A percentile compares a stretch with the other conserved stretches of the same genome.
Conservation (phyloP, 2,113 vertebrate genomes). For the Poeciliopsis prolifica region DNA sequence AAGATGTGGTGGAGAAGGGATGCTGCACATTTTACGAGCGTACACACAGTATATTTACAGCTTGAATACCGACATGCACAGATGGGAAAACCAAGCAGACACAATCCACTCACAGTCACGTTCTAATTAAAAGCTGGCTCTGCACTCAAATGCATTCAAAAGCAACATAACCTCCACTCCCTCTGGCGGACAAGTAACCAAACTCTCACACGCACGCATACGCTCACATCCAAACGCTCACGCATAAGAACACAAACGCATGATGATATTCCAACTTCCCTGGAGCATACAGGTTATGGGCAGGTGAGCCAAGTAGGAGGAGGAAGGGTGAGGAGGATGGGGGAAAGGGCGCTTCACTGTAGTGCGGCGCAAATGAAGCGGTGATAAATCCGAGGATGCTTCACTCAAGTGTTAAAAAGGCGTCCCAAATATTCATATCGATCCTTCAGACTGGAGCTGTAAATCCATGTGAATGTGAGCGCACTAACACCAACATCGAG, state of each 20-base stretch:
- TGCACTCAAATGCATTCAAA: conserved; percentile 57
- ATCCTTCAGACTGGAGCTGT: conserved; percentile 73
- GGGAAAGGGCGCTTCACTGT: conserved; percentile 32
- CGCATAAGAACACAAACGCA: conserved; percentile 4
- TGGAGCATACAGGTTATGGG: conserved; percentile 61
- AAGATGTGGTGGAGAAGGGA: conserved; percentile 59
- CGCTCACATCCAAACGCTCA: conserved; percentile 1
- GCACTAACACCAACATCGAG: conserved; percentile 50
- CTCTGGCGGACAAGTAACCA: conserved; percentile 66
- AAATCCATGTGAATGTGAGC: conserved; percentile 66
- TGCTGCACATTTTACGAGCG: conserved; percentile 73
- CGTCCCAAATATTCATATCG: conserved; percentile 54
- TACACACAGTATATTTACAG: conserved; percentile 21
- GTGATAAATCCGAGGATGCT: conserved; percentile 70
- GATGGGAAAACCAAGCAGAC: conserved; percentile 50
- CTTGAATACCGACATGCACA: conserved; percentile 50
- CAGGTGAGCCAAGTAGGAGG: conserved; percentile 60
- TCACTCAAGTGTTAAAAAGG: conserved; percentile 65
- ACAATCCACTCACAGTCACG: conserved; percentile 47
- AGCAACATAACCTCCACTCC: conserved; percentile 64
- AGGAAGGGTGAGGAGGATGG: neutral
- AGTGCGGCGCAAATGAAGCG: conserved; percentile 59
- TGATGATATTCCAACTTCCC: conserved; percentile 36
- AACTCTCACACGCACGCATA: conserved; percentile 18
- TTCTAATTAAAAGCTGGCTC: conserved; percentile 68